phyloP scores from a whole-genome alignment of 2,797 vertebrate genomes.

The Hippocampus kuda region DNA sequence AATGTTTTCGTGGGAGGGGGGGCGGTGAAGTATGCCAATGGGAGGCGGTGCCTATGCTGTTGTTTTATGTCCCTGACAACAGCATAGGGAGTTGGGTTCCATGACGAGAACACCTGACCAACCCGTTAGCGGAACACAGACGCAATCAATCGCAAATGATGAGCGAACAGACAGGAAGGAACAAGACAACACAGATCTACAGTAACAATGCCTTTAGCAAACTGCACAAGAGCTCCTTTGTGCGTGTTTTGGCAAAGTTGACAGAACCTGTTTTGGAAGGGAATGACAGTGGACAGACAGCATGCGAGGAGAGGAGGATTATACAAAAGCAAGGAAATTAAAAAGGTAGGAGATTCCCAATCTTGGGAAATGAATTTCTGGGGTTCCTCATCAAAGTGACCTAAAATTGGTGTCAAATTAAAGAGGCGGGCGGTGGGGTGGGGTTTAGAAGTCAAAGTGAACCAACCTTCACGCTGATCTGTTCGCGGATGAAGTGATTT shows the following conservation, averaged over 20 bases:
- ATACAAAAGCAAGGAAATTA: slow-evolving; percentile 21
- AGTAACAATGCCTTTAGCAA: slow-evolving; percentile 28
- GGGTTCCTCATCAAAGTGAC: slow-evolving; percentile 15
- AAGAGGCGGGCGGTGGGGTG: slow-evolving; percentile 7
- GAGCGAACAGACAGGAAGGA: slow-evolving; percentile 26
- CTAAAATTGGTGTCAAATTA: slow-evolving; percentile 25
- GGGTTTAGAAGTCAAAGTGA: slow-evolving; percentile 53
- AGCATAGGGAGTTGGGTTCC: slow-evolving; percentile 5
- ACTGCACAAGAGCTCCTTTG: slow-evolving; percentile 12
- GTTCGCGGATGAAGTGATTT: slow-evolving; percentile 61
- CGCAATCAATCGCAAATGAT: slow-evolving; percentile 42
- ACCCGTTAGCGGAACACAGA: slow-evolving; percentile 26
- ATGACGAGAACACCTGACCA: slow-evolving; percentile 48
- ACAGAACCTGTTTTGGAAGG: slow-evolving; percentile 19
- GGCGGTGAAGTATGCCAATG: not conserved
- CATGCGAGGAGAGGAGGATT: slow-evolving; percentile 39
- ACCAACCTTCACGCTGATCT: slow-evolving; percentile 72
- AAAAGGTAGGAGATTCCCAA: not conserved
- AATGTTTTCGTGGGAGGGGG: not conserved
- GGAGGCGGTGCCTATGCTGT: not conserved
- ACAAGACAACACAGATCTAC: slow-evolving; percentile 24
- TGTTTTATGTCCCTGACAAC: slow-evolving; percentile 4
- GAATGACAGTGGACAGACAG: slow-evolving; percentile 28
- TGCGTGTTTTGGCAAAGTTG: slow-evolving; percentile 32
- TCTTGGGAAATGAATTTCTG: slow-evolving; percentile 5